phyloP scores from a whole-genome alignment of 2,113 vertebrate species.

The Eonycteris spelaea region DNA sequence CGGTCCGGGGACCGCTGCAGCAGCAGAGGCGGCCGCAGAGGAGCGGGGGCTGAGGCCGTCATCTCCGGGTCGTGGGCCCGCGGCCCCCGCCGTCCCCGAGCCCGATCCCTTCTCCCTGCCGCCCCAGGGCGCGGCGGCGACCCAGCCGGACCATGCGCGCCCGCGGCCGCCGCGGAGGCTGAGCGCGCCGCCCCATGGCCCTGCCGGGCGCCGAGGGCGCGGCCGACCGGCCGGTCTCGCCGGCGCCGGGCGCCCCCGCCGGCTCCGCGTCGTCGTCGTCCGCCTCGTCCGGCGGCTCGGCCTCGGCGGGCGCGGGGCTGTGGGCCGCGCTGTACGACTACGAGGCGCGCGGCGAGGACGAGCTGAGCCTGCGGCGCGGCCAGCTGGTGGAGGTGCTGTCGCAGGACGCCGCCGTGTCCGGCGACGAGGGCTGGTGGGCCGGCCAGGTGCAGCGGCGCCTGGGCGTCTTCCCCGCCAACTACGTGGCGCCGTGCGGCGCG shows the following conservation, averaged over 20 bases:
- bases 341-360: slow-evolving; percentile 91
- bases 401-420: slow-evolving; percentile 90
- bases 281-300: slow-evolving; percentile 83
- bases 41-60: background rate
- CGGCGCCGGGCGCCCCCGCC: slow-evolving; percentile 44
- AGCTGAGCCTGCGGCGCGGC: slow-evolving; percentile 89
- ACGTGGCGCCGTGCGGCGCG: slow-evolving; percentile 86
- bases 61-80: background rate
- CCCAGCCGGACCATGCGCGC: slow-evolving; percentile 35
- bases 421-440: slow-evolving; percentile 93
- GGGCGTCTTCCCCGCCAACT: slow-evolving; percentile 92
- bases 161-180: background rate
- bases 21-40: background rate
- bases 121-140: background rate
- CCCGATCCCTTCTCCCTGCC: background rate
- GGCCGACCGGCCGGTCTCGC: slow-evolving; percentile 41
- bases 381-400: slow-evolving; percentile 92
- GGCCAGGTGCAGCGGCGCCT: slow-evolving; percentile 90
- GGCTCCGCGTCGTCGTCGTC: slow-evolving; percentile 79
- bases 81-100: background rate
- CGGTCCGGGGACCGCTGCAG: background rate
- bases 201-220: slow-evolving; percentile 82
- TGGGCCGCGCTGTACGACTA: slow-evolving; percentile 92
- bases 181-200: slow-evolving; percentile 1
- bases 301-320: slow-evolving; percentile 76